Evolutionary conservation across 2,888 invertebrate species (phyloP).

Genomic region (Hermodice carunculata): DNA sequence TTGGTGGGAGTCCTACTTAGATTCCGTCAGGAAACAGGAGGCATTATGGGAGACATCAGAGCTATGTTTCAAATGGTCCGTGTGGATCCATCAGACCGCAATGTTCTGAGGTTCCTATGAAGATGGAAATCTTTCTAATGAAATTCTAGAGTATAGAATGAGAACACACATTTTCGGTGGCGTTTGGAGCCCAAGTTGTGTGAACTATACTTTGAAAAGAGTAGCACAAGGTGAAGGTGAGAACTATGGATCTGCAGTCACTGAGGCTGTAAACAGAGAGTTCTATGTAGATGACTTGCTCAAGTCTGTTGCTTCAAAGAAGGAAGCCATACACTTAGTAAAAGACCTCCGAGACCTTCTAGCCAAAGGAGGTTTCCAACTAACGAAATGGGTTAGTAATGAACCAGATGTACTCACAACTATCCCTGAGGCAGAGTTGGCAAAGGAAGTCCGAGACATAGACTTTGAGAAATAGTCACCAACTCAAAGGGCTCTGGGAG

Average conservation of each 20-base stretch:
- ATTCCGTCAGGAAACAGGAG: constrained; percentile 24
- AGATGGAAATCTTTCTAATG: background rate
- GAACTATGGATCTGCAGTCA: background rate
- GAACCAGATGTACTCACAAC: background rate
- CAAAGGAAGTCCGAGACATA: background rate
- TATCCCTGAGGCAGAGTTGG: background rate
- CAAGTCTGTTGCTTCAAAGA: background rate
- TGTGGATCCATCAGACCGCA: constrained; percentile 21
- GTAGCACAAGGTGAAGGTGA: background rate
- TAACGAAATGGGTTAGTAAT: constrained; percentile 9
- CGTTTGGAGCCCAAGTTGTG: too few species aligned
- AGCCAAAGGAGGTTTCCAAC: constrained; percentile 7
- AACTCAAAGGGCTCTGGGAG: constrained; percentile 16
- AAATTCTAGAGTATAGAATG: too few species aligned
- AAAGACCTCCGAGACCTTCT: background rate
- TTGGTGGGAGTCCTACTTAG: too few species aligned
- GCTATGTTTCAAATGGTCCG: constrained; percentile 34
- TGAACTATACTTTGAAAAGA: constrained; percentile 6
- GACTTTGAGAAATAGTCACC: background rate
- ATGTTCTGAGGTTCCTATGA: constrained; percentile 36
- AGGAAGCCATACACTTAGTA: background rate
- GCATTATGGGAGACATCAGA: constrained; percentile 31
- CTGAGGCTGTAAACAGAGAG: background rate
- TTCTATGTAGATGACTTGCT: constrained; percentile 24
- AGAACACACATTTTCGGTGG: too few species aligned